These are phyloP conservation scores for Carterocephalus palaemon DNA, from an alignment of 2,888 invertebrate species.

Conservation along the genomic window DNA sequence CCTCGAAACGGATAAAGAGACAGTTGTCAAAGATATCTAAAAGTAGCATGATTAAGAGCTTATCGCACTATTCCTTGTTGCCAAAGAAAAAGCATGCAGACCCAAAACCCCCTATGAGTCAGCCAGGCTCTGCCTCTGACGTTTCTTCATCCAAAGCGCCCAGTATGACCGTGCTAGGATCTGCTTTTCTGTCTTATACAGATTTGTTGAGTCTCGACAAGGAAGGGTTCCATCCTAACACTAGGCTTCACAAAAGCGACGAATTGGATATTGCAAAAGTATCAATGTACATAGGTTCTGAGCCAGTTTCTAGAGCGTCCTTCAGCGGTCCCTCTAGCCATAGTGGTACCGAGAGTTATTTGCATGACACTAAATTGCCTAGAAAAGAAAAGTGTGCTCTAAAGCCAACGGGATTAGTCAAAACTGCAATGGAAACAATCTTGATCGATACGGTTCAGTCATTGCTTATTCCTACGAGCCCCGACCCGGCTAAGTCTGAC, in stretches of 20 bases:
- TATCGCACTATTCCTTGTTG: slow-evolving; percentile 65
- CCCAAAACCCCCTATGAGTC: slow-evolving; percentile 52
- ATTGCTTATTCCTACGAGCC: slow-evolving; percentile 60
- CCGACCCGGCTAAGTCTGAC: slow-evolving; percentile 44
- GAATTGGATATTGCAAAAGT: slow-evolving; percentile 54
- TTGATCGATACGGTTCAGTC: slow-evolving; percentile 75
- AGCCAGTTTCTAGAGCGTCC: slow-evolving; percentile 63
- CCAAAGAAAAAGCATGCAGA: slow-evolving; percentile 61
- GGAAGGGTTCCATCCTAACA: slow-evolving; percentile 46
- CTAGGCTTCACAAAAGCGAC: slow-evolving; percentile 56
- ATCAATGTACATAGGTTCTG: slow-evolving; percentile 72
- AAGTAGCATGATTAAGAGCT: slow-evolving; percentile 69
- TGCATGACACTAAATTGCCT: slow-evolving; percentile 41
- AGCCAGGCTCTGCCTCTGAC: slow-evolving; percentile 62
- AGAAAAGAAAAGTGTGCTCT: slow-evolving; percentile 48
- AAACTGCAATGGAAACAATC: slow-evolving; percentile 78
- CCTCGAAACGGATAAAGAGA: slow-evolving; percentile 62
- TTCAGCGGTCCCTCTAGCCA: slow-evolving; percentile 54
- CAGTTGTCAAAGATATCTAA: slow-evolving; percentile 66
- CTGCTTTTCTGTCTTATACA: slow-evolving; percentile 71
- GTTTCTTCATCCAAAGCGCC: slow-evolving; percentile 62
- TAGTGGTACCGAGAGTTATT: slow-evolving; percentile 44
- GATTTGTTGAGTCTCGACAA: slow-evolving; percentile 62
- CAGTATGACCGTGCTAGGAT: slow-evolving; percentile 75
- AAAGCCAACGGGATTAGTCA: slow-evolving; percentile 64